Conservation (phyloP, 2,797 vertebrate species). For the Sphenodon punctatus region DNA sequence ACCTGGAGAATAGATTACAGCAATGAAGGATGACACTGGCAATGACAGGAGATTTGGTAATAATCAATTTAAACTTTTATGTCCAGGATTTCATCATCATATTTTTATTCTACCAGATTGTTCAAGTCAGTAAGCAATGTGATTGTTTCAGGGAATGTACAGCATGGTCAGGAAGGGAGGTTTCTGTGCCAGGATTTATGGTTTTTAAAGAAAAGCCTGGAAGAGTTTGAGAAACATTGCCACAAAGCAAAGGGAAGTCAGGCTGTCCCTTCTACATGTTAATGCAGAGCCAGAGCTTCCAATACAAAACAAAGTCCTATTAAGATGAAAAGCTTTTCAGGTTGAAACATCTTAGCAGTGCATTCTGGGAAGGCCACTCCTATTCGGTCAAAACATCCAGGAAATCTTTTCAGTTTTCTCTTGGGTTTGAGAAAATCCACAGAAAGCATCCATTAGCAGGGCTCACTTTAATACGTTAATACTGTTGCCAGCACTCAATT, state of each 20-base stretch:
- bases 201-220: not conserved
- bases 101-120: not conserved
- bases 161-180: too few species aligned
- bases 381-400: not conserved
- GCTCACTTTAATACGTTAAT: not conserved
- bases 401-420: too few species aligned
- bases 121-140: not conserved
- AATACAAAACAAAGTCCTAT: not conserved
- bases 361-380: not conserved
- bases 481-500: not conserved
- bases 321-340: too few species aligned
- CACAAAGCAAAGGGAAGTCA: not conserved
- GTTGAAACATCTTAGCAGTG: not conserved
- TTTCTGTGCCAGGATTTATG: not conserved
- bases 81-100: not conserved
- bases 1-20: not conserved
- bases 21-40: fast-evolving
- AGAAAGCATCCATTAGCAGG: not conserved
- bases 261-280: not conserved
- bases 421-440: not conserved
- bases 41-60: not conserved
- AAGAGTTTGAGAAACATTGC: not conserved
- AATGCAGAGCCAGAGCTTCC: not conserved
- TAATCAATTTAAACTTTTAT: not conserved
- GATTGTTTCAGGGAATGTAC: not conserved